A percentile compares a stretch with the other conserved stretches of the same genome.
Evolutionary conservation across 2,113 vertebrate genomes (phyloP).

Genomic region (Nothobranchius kuhntae): DNA sequence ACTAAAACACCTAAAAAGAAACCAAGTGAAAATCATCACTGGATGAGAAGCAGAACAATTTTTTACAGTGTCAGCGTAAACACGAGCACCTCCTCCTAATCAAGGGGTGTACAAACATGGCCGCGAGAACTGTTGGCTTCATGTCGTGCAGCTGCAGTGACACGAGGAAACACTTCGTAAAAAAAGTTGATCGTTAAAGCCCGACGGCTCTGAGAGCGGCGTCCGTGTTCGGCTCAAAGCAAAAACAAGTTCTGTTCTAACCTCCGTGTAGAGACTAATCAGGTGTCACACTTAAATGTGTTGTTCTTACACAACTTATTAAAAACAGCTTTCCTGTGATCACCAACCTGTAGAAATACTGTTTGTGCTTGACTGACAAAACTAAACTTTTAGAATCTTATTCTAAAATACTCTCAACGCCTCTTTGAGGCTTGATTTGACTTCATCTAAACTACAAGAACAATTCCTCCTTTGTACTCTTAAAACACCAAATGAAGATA

Average conservation of each 20-base stretch:
- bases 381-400: slow-evolving; percentile 77
- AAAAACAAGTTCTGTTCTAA: slow-evolving; percentile 71
- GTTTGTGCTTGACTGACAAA: slow-evolving; percentile 91
- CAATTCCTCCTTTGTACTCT: slow-evolving; percentile 67
- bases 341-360: slow-evolving; percentile 78
- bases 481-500: slow-evolving; percentile 85
- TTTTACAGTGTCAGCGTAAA: slow-evolving; percentile 78
- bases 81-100: slow-evolving; percentile 76
- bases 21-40: slow-evolving; percentile 71
- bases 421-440: slow-evolving; percentile 78
- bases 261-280: slow-evolving; percentile 64
- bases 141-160: slow-evolving; percentile 83
- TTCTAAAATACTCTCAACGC: slow-evolving; percentile 79
- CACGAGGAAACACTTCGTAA: slow-evolving; percentile 76
- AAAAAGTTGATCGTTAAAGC: slow-evolving; percentile 77
- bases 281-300: slow-evolving; percentile 63
- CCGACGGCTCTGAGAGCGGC: slow-evolving; percentile 69
- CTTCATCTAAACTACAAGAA: slow-evolving; percentile 82
- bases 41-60: slow-evolving; percentile 76
- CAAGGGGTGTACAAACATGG: slow-evolving; percentile 78
- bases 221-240: slow-evolving; percentile 67
- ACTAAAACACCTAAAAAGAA: slow-evolving; percentile 74
- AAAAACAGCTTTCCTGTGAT: slow-evolving; percentile 66
- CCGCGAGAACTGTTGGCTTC: slow-evolving; percentile 79
- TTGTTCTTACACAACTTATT: slow-evolving; percentile 63